Evolutionary conservation across 2,797 vertebrate species (phyloP).

Genomic region (Meda fulgida): DNA sequence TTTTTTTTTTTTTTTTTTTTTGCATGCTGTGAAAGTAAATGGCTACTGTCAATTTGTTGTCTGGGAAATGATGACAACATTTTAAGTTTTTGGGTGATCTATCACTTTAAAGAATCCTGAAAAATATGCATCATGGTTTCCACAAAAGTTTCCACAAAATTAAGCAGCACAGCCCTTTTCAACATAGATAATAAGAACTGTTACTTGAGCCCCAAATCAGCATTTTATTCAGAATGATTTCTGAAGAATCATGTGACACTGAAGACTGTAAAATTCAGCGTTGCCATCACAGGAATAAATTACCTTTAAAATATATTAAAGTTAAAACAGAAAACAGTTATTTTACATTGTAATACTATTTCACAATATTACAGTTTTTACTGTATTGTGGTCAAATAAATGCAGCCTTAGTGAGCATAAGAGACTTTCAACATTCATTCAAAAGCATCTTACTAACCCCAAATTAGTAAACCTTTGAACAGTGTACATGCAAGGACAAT

Average conservation of each 20-base stretch:
- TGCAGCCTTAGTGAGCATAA: background rate
- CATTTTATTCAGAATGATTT: too few species aligned
- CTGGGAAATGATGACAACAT: background rate
- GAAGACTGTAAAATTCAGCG: background rate
- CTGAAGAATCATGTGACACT: background rate
- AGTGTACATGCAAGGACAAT: background rate
- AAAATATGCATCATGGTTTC: background rate
- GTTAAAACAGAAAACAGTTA: background rate
- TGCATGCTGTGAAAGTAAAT: background rate
- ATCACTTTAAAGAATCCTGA: background rate
- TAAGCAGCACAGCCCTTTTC: background rate
- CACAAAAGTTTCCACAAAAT: background rate
- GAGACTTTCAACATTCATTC: background rate
- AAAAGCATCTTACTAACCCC: background rate
- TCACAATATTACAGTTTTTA: background rate
- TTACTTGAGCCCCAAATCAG: background rate
- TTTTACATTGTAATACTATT: background rate
- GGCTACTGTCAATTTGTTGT: background rate
- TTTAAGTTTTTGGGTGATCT: background rate
- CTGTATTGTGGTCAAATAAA: background rate
- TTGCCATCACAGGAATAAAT: background rate
- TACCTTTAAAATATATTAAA: background rate
- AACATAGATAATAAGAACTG: background rate
- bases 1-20: too few species aligned
- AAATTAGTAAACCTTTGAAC: background rate